phyloP scores from a whole-genome alignment of 2,888 invertebrate species.

The Matsumyia berberina region DNA sequence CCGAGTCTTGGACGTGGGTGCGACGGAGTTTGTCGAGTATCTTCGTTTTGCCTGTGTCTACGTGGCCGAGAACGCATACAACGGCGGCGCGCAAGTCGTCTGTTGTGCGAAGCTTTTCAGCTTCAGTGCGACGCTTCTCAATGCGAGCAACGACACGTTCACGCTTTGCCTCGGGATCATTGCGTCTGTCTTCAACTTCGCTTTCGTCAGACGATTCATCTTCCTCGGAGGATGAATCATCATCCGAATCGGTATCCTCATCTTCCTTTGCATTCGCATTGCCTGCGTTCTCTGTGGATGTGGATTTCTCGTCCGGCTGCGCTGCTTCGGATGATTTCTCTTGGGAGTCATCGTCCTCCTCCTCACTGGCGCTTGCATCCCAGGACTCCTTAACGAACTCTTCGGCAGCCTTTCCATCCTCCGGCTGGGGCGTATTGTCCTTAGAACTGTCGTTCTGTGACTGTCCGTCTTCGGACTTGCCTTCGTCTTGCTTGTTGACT shows the following conservation, averaged over 20 bases:
- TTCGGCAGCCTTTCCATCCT: constrained; percentile 81
- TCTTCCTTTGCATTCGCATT: constrained; percentile 78
- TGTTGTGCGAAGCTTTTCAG: constrained; percentile 88
- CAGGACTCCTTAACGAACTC: constrained; percentile 91
- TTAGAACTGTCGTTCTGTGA: constrained; percentile 76
- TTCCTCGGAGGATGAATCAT: constrained; percentile 70
- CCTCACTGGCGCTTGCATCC: constrained; percentile 89
- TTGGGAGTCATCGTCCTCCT: constrained; percentile 84
- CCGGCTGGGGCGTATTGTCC: constrained; percentile 77
- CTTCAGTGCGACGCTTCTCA: constrained; percentile 88
- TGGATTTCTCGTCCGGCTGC: constrained; percentile 76
- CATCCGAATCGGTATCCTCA: constrained; percentile 77
- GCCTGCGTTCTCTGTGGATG: constrained; percentile 84
- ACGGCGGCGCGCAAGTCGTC: constrained; percentile 96
- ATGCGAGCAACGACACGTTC: constrained; percentile 90
- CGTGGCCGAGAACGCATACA: constrained; percentile 99
- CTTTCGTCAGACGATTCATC: constrained; percentile 79
- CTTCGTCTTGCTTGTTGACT: constrained; percentile 82
- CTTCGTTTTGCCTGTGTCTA: constrained; percentile 99
- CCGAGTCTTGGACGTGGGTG: constrained; percentile 96
- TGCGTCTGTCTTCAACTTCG: constrained; percentile 86
- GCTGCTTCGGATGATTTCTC: constrained; percentile 84
- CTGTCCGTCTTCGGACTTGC: constrained; percentile 78
- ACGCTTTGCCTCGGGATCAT: constrained; percentile 90
- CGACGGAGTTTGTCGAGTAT: constrained; percentile 97